Conservation (phyloP, 2,113 vertebrate species). For the Leuciscus idus region DNA sequence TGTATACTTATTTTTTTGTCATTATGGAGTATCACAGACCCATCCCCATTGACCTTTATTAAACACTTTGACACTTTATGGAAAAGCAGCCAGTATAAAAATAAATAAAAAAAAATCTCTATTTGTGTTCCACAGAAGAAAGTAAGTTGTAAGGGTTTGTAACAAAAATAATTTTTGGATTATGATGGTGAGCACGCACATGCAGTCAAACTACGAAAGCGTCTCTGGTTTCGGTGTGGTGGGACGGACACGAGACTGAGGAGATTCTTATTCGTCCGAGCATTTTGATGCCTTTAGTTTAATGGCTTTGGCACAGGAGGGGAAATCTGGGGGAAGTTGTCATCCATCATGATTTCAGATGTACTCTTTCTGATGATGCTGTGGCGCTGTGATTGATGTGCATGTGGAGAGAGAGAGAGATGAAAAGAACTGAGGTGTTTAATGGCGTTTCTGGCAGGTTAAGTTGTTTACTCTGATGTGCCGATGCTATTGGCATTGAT, state of each 20-base stretch:
- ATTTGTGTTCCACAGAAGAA: not conserved
- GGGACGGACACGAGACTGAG: constrained; percentile 45
- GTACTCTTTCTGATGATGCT: constrained; percentile 77
- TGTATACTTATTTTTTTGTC: not conserved
- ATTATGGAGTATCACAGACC: not conserved
- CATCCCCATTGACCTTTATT: not conserved
- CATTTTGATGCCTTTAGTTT: constrained; percentile 74
- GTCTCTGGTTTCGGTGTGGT: not conserved
- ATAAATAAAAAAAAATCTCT: not conserved
- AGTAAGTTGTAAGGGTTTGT: not conserved
- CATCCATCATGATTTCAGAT: constrained; percentile 81
- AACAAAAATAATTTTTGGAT: not conserved
- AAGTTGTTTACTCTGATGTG: constrained; percentile 28
- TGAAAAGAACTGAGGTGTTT: constrained; percentile 15
- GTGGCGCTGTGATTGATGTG: constrained; percentile 72
- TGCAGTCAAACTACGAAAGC: not conserved
- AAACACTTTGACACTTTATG: not conserved
- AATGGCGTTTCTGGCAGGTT: constrained; percentile 35
- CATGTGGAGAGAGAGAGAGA: constrained; percentile 40
- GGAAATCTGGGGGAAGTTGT: constrained; percentile 77
- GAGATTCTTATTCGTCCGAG: constrained; percentile 64
- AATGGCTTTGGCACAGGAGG: constrained; percentile 76
- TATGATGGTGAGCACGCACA: not conserved
- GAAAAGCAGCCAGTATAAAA: not conserved
- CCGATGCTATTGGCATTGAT: constrained; percentile 28